These are phyloP conservation scores for Cydia amplana DNA, from an alignment of 1,140 invertebrate species.

Conservation along the genomic window DNA sequence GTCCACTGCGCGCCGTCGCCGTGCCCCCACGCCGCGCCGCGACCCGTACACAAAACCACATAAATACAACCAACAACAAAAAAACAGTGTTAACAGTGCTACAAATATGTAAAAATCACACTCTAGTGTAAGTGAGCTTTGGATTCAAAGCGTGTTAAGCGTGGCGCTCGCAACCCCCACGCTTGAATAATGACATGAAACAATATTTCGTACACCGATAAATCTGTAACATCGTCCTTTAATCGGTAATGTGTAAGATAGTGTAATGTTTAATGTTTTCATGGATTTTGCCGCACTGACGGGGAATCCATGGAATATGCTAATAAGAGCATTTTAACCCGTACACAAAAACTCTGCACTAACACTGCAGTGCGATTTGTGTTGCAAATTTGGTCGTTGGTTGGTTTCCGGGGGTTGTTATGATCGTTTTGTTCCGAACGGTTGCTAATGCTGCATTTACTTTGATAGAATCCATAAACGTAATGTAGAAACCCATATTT, in stretches of 20 bases:
- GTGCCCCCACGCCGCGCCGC: conserved; percentile 48
- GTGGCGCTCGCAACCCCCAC: conserved; percentile 44
- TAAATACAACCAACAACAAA: conserved; percentile 68
- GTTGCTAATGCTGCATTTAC: conserved; percentile 4
- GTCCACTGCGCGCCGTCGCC: conserved; percentile 46
- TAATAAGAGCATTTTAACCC: conserved; percentile 72
- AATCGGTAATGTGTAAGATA: conserved; percentile 66
- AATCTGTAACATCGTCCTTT: conserved; percentile 62
- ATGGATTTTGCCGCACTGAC: conserved; percentile 35
- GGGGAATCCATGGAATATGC: conserved; percentile 62
- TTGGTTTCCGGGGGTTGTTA: conserved; percentile 30
- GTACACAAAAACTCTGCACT: conserved; percentile 77
- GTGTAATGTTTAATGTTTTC: conserved; percentile 37
- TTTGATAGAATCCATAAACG: not conserved
- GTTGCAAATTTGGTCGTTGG: conserved; percentile 68
- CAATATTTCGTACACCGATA: conserved; percentile 68
- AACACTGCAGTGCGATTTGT: conserved; percentile 77
- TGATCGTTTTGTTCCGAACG: conserved; percentile 9
- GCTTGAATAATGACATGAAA: conserved; percentile 71
- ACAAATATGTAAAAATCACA: not conserved
- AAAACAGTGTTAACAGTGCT: conserved; percentile 43
- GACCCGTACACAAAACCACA: conserved; percentile 53
- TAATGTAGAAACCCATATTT: not conserved
- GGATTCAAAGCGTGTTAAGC: not conserved
- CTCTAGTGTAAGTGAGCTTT: not conserved